Percentiles rank a stretch among this genome's conserved stretches.
phyloP scores from a whole-genome alignment of 2,888 invertebrate species.

The Patella caerulea region DNA sequence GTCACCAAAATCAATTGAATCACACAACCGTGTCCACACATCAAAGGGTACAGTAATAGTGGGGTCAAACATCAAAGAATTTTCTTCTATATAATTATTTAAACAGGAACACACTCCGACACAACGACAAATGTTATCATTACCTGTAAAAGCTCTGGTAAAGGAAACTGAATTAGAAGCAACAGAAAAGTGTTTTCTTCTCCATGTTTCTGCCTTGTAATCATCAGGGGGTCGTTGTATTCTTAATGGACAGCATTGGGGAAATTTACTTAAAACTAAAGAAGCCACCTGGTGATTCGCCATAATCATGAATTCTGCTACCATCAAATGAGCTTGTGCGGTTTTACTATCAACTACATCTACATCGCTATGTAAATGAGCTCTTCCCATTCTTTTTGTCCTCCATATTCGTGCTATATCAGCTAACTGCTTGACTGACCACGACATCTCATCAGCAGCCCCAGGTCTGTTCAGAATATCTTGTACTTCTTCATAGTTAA shows the following conservation, averaged over 20 bases:
- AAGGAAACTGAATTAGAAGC: conserved; percentile 60
- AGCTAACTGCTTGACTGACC: conserved; percentile 53
- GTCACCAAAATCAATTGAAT: conserved; percentile 43
- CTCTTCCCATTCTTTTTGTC: conserved; percentile 57
- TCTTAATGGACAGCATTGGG: conserved; percentile 52
- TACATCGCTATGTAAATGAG: conserved; percentile 50
- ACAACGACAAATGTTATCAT: conserved; percentile 45
- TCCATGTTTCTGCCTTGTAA: conserved; percentile 52
- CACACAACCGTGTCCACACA: conserved; percentile 45
- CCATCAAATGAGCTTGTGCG: conserved; percentile 53
- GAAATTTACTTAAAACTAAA: conserved; percentile 47
- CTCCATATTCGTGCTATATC: conserved; percentile 56
- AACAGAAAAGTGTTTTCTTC: conserved; percentile 49
- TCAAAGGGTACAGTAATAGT: conserved; percentile 43
- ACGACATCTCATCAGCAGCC: conserved; percentile 51
- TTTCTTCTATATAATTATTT: conserved; percentile 41
- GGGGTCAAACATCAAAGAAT: conserved; percentile 24
- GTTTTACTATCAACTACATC: conserved; percentile 36
- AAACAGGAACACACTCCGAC: conserved; percentile 52
- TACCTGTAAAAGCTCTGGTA: conserved; percentile 37
- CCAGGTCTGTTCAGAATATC: conserved; percentile 51
- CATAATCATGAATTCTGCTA: conserved; percentile 64
- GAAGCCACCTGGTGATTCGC: conserved; percentile 58
- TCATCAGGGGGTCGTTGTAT: conserved; percentile 50
- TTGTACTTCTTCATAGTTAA: conserved; percentile 54